A percentile compares a stretch with the other conserved stretches of the same genome.
phyloP scores from a whole-genome alignment of 2,113 vertebrate species.

The Setophaga kirtlandii region DNA sequence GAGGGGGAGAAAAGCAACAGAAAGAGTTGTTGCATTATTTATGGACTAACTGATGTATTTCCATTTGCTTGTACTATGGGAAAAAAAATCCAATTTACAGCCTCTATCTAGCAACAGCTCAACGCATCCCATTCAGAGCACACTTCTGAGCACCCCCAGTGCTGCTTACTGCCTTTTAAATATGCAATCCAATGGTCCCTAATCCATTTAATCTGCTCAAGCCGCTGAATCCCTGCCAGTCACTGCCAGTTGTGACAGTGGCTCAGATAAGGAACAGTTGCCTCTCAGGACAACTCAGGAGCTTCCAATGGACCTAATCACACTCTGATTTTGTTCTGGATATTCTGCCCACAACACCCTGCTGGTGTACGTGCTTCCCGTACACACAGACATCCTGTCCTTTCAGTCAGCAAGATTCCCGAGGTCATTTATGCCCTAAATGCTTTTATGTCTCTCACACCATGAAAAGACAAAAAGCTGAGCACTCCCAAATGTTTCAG shows the following conservation, averaged over 20 bases:
- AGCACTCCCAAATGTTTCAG: not conserved
- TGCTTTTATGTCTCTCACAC: rapidly evolving
- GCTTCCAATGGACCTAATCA: not conserved
- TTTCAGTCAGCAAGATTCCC: not conserved
- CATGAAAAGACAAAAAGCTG: not conserved
- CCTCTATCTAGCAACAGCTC: not conserved
- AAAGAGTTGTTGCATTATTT: not conserved
- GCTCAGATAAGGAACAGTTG: rapidly evolving
- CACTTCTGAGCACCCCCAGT: not conserved
- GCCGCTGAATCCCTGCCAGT: not conserved
- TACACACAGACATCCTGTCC: not conserved
- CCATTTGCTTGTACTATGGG: not conserved
- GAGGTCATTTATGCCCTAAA: not conserved
- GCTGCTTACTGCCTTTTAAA: not conserved
- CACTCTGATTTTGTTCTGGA: not conserved
- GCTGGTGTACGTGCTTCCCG: not conserved
- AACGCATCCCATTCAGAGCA: not conserved
- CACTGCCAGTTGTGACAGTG: not conserved
- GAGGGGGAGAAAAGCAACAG: not conserved
- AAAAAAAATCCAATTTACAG: not conserved
- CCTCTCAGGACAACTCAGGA: not conserved
- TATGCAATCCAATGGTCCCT: not conserved
- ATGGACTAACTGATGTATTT: not conserved
- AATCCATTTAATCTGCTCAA: not conserved
- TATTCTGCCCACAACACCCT: not conserved